Evolutionary conservation across 2,888 invertebrate genomes (phyloP), one percentile per base, ranked within the genome.

Genomic region (Folsomia manolachei): DNA sequence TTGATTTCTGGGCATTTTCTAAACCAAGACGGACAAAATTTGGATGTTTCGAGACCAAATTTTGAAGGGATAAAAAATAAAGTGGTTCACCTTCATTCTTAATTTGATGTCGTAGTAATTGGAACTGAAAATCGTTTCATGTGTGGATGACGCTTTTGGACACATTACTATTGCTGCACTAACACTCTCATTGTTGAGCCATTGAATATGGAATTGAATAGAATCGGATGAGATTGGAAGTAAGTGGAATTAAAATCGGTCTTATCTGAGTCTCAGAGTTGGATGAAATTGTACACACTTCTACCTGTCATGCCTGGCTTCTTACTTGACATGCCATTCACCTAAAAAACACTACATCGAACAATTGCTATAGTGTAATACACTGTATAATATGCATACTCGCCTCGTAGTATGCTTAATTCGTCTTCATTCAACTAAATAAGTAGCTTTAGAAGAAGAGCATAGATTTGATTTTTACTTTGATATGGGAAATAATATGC

Each of bases 301-400:
- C n/a, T n/a, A n/a, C n/a, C 4, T 39, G 39, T 39, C 39, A 39
- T 39, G 39, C 39, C 4, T 39, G 39, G 39, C 39, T 39, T 39
- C 39, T 62, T 62, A 25, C 27, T 63, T 63, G 63, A 63, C 63
- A 63, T 63, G 63, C 63, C 63, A 27, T 63, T 63, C 63, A 63
- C 63, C 63, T 27, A 63, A 4, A 63, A 9, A 7, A 63, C 21
- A 19, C 51, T 56, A 39, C 39, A 14, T 9, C 39, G 39, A 14
- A 39, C 39, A 39, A 39, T 4, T 39, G 39, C 39, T 39, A 39
- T 39, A 39, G 39, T 39, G 39, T 14, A 39, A n/a, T n/a, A n/a
- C n/a, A n/a, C 14, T 39, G 14, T 9, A 39, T 39, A 39, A 9
- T 14, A 9, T 39, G 4, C 14, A 39, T 39, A 4, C 39, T 39